Base-by-base conservation (phyloP, 2,797 vertebrate species). In the Crypturellus tataupa region DNA sequence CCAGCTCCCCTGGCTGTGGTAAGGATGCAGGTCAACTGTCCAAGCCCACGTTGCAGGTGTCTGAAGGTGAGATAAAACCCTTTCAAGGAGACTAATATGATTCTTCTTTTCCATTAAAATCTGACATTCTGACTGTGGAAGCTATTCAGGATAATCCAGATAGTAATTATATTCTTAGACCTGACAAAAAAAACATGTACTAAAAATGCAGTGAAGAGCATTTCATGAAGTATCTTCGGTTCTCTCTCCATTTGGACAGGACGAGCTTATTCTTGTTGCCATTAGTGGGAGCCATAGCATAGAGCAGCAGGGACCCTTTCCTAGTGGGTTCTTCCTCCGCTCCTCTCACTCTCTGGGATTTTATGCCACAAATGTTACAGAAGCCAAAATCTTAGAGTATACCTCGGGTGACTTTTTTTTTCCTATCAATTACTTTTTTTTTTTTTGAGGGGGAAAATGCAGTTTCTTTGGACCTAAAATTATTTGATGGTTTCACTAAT, bases 251-350 rank as follows among this genome's bases (percentile, higher is more conserved):
- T 1, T 13, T 88, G 59, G 70, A 63, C 8, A 3, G 83, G 19
- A 60, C 35, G 87, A 96, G 91, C 39, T 95, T 86, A 95, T 47
- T 60, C 80, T 16, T 40, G 91, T 83, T 88, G 83, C 96, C 95
- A 8, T 96, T 96, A 96, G 95, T 96, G 96, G 96, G 96, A 96
- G 96, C 96, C 94, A 90, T 59, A 88, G 82, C 94, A 78, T 70
- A 93, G 94, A 90, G 75, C 94, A 95, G 96, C 90, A 85, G 86
- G 67, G 91, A 91, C 75, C 27, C 6, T 5, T 12, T 49, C 12
- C 49, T 6, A 49, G 77, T 1, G 4, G n/a, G 51, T 51, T 27
- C 25, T 79, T 1, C 0, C 46, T 72, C 49, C 21, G 1, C 67
- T 31, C 72, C 51, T 8, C 4, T 56, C 17, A 0, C 72, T 4